Evolutionary conservation across 1,140 invertebrate genomes (phyloP).

Genomic region (Myzus persicae): DNA sequence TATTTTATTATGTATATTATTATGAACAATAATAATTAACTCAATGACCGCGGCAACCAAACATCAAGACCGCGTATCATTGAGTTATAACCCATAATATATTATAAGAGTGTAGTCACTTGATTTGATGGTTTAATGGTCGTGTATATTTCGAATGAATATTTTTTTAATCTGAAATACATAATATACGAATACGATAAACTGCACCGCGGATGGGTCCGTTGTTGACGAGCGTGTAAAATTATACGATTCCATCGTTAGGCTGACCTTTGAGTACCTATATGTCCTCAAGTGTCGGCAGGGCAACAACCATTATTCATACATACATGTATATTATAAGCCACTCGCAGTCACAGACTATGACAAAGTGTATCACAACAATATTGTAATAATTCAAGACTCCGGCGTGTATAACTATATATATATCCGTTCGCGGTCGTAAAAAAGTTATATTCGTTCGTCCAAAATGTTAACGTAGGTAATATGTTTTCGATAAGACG

Average conservation of each 20-base stretch:
- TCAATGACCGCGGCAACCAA: constrained; percentile 33
- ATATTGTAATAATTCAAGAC: too few relatives aligned
- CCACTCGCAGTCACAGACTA: background rate
- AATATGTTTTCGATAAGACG: constrained; percentile 4
- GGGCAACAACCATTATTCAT: background rate
- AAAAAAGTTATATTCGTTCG: background rate
- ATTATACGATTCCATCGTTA: background rate
- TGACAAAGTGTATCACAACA: background rate
- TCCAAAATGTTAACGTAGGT: background rate
- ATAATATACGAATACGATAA: background rate
- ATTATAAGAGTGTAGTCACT: background rate
- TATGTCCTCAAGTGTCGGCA: background rate
- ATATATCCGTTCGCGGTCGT: background rate
- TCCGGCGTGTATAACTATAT: background rate
- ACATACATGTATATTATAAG: background rate
- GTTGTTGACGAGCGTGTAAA: background rate
- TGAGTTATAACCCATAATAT: background rate
- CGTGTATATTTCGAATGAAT: background rate
- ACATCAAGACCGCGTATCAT: background rate
- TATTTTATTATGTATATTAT: background rate
- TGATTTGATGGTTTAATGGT: background rate
- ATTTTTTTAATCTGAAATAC: background rate
- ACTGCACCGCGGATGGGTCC: background rate
- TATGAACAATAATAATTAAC: constrained; percentile 25
- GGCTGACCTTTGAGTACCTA: constrained; percentile 9